Evolutionary conservation across 2,113 vertebrate genomes (phyloP), one percentile per base, ranked within the genome.

Genomic region (Bucco capensis): DNA sequence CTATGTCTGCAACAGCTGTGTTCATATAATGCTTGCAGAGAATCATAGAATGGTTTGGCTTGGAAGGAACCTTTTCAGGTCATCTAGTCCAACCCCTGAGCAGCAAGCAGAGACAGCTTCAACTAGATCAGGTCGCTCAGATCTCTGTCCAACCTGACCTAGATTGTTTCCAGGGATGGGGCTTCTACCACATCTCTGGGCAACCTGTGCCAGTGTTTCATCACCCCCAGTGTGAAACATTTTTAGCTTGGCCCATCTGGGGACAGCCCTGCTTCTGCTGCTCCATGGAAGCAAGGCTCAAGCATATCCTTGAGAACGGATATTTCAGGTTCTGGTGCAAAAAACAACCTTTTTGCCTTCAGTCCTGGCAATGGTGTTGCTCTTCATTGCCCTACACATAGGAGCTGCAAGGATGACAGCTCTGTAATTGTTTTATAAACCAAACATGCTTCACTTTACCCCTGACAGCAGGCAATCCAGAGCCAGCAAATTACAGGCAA

Each of bases 401-500:
- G 3, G n/a, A 93, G 50, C 71, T 67, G 35, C 27, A 85, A 58
- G 72, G 64, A 58, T 79, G 87, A 89, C 81, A 88, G 80, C 65
- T 46, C 74, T 89, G 62, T 73, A 50, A 92, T 94, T 92, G 92
- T 73, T 71, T 65, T 38, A 65, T 87, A 74, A 89, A 89, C 64
- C 42, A 83, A 92, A 89, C 46, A 80, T 0, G 4, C 42, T 80
- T 66, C 47, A 31, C 85, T 95, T 77, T 83, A 97, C 97, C 97
- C 96, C 89, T 96, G 93, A 98, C 97, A 96, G 96, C 95, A 85
- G 97, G 95, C 65, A 97, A 90, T 60, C 97, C 96, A 74, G 97
- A 96, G 79, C 83, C 96, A 74, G 92, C 93, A 93, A 98, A 98
- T 97, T 97, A 98, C 81, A 95, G 97, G 96, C 97, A 98, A 90